Base-by-base conservation (phyloP, 2,888 invertebrate genomes). In the Cerastis leucographa region DNA sequence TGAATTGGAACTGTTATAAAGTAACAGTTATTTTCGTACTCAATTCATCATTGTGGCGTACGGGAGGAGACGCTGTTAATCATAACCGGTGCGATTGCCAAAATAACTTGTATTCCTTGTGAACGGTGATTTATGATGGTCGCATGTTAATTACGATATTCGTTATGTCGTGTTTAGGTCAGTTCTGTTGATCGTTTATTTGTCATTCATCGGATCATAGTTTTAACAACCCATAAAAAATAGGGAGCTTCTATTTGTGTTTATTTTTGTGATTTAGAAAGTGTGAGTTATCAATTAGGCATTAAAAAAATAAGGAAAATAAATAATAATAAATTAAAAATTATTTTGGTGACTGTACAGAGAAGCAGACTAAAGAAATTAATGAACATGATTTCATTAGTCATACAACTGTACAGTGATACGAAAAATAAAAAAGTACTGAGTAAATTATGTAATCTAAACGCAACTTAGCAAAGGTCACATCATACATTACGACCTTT, bases 21-120 rank as follows among this genome's bases (percentile, higher is more conserved):
- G 93, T 92, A 92, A 86, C 91, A 85, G 92, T 91, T 96, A 96
- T 96, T 95, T 95, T 93, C 83, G 94, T 91, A 91, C 90, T 91
- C 93, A 87, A 95, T 96, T 94, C 93, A 95, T 96, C 95, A 95
- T 91, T 86, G 90, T 89, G 89, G 87, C 90, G 89, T 72, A 78
- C 84, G 91, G 91, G 93, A 90, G 91, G 93, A 93, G 87, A 88
- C 87, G 86, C 80, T 87, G 92, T 92, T 90, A 89, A 90, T 93
- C 91, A 93, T 90, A 93, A 91, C 89, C 72, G 91, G 87, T 88
- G 87, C 91, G 90, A 95, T 95, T 95, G 96, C 95, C 95, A 95
- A 96, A 96, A 95, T 94, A 95, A 94, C 95, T 93, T 92, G 93
- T 94, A 92, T 92, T 93, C 91, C 90, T 92, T 91, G 90, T 92